A percentile compares a stretch with the other conserved stretches of the same genome.
These are phyloP conservation scores for Anguilla rostrata DNA, from an alignment of 2,113 vertebrate species.

Conservation along the genomic window DNA sequence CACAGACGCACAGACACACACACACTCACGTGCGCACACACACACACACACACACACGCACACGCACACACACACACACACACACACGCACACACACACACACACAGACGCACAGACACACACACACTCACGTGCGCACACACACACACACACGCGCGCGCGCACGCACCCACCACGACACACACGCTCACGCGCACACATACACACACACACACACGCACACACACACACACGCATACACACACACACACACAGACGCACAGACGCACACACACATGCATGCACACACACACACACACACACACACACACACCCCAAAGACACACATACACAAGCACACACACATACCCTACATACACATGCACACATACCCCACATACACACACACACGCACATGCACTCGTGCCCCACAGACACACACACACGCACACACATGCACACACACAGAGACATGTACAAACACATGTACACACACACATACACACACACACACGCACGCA, in stretches of 20 bases:
- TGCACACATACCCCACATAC: background rate
- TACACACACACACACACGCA: too few relatives aligned
- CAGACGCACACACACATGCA: background rate
- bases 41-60: background rate
- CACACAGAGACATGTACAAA: too few relatives aligned
- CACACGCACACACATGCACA: background rate
- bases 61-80: too few relatives aligned
- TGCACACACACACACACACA: background rate
- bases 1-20: too few relatives aligned
- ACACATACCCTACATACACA: background rate
- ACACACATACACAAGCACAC: background rate
- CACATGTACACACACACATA: background rate
- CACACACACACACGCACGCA: too few relatives aligned
- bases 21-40: background rate
- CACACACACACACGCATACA: too few relatives aligned
- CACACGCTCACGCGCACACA: background rate
- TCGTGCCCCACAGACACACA: background rate
- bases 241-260: too few relatives aligned
- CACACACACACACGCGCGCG: conserved; percentile 1
- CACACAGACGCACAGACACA: too few relatives aligned
- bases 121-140: too few relatives aligned
- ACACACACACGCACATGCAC: conserved; percentile 15
- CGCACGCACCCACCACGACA: background rate
- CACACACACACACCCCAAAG: background rate
- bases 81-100: too few relatives aligned